Conservation (phyloP, 1,140 invertebrate genomes). For the Choristoneura fumiferana region DNA sequence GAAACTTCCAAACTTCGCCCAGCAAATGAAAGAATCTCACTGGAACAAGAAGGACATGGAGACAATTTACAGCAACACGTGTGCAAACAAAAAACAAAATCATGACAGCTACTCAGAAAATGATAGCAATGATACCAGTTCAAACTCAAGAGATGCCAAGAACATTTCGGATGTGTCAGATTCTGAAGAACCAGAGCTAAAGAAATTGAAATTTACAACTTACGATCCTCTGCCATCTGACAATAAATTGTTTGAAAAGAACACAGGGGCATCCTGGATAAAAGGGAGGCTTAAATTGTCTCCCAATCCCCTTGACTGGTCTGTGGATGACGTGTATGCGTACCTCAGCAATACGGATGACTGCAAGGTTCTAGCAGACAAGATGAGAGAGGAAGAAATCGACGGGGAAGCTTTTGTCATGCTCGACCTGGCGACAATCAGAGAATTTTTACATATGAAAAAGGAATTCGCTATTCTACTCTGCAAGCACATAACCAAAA, state of each 20-base stretch:
- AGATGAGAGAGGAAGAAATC: conserved; percentile 86
- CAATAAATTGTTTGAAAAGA: conserved; percentile 67
- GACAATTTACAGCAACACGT: conserved; percentile 70
- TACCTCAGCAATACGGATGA: conserved; percentile 85
- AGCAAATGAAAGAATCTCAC: conserved; percentile 75
- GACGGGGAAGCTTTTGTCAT: conserved; percentile 88
- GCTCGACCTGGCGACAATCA: conserved; percentile 84
- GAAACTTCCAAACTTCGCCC: conserved; percentile 81
- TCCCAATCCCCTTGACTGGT: conserved; percentile 86
- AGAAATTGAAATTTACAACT: conserved; percentile 67
- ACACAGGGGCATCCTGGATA: conserved; percentile 49
- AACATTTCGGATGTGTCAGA: conserved; percentile 74
- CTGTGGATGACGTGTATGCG: conserved; percentile 84
- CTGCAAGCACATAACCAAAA: conserved; percentile 85
- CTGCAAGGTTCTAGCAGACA: conserved; percentile 83
- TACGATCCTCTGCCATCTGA: conserved; percentile 67
- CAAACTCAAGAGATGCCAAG: conserved; percentile 65
- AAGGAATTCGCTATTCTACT: conserved; percentile 85
- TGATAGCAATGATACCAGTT: conserved; percentile 66
- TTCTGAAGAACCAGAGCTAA: conserved; percentile 71
- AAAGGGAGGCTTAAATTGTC: conserved; percentile 78
- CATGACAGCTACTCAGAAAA: conserved; percentile 67
- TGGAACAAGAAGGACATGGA: conserved; percentile 75
- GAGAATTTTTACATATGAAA: conserved; percentile 85
- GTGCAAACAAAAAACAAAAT: conserved; percentile 60